A percentile compares a stretch with the other conserved stretches of the same genome.
These are phyloP conservation scores for Pycnonotus jocosus DNA, from an alignment of 2,113 vertebrate genomes.

Conservation along the genomic window DNA sequence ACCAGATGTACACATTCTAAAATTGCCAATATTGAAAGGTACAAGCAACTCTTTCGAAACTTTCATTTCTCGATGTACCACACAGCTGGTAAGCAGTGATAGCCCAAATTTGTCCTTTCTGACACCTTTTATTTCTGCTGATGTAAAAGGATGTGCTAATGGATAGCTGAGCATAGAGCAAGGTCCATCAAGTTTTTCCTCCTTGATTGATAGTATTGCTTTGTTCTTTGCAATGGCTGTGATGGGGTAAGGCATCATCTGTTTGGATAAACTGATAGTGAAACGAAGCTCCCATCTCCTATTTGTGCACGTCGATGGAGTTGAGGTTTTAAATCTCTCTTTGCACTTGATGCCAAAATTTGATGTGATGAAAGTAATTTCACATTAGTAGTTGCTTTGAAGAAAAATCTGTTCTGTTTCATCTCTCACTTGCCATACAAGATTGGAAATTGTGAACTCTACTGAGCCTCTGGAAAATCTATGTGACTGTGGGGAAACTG, in stretches of 20 bases:
- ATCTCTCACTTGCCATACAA: not conserved
- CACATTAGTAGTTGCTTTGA: not conserved
- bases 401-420: constrained; percentile 2
- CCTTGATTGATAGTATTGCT: not conserved
- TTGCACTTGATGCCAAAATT: not conserved
- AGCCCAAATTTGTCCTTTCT: not conserved
- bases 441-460: not conserved
- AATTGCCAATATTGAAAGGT: not conserved
- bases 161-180: not conserved
- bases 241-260: not conserved
- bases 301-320: not conserved
- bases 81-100: not conserved
- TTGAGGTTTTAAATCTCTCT: not conserved
- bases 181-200: not conserved
- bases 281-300: not conserved
- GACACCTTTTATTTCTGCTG: not conserved
- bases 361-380: not conserved
- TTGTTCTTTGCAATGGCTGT: not conserved
- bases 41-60: not conserved
- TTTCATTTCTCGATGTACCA: not conserved
- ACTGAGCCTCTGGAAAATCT: not conserved
- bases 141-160: not conserved
- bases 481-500: not conserved
- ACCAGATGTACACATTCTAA: not conserved
- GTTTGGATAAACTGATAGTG: not conserved